Conservation (phyloP, 2,113 vertebrate genomes). For the Catharus bicknelli region DNA sequence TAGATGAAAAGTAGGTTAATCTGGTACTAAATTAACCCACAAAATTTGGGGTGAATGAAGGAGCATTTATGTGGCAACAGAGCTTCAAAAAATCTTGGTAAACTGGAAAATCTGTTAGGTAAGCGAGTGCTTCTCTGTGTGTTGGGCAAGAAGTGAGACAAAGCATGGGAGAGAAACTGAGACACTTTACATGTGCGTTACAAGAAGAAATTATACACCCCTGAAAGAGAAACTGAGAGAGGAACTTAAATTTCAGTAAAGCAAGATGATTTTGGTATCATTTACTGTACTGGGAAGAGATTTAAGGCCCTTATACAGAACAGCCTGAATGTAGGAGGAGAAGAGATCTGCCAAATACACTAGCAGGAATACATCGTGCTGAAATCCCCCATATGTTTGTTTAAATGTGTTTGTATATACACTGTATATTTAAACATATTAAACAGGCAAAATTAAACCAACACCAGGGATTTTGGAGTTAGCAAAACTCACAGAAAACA, state of each 20-base stretch:
- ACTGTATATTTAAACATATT: neutral
- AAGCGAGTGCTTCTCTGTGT: neutral
- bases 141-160: neutral
- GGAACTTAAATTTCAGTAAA: neutral
- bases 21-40: neutral
- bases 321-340: slow-evolving; percentile 28
- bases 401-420: slow-evolving; percentile 38
- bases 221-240: neutral
- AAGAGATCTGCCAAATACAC: slow-evolving; percentile 18
- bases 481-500: neutral
- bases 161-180: neutral
- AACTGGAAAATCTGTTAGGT: neutral
- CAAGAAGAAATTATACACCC: neutral
- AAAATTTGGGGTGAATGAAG: neutral
- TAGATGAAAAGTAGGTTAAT: neutral
- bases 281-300: neutral
- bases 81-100: neutral
- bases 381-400: slow-evolving; percentile 50
- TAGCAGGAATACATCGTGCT: neutral
- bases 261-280: neutral
- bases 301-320: neutral
- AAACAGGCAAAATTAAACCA: slow-evolving; percentile 7
- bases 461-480: neutral
- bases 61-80: neutral
- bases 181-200: neutral